Evolutionary conservation across 2,797 vertebrate species (phyloP).

Genomic region (Melopsittacus undulatus): DNA sequence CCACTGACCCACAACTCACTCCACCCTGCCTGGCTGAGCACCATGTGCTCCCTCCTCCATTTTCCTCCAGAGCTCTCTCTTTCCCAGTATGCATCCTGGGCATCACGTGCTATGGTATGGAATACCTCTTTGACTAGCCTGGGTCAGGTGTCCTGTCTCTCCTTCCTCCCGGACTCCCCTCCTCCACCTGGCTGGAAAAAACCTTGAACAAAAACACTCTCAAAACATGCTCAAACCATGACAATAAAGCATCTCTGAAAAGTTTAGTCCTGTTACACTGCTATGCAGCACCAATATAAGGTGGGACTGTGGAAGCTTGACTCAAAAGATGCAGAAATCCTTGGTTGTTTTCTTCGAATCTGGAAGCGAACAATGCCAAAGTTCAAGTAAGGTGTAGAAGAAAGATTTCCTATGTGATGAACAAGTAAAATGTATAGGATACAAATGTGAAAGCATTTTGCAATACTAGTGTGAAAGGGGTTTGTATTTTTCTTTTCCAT

Average conservation of each 20-base stretch:
- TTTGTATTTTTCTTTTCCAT: constrained; percentile 5
- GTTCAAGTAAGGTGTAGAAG: neutral
- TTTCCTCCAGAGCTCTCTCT: too few species aligned
- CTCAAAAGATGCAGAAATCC: neutral
- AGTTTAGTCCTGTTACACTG: neutral
- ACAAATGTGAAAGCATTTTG: neutral
- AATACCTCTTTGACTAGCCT: too few species aligned
- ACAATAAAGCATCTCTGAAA: neutral
- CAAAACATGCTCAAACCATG: too few species aligned
- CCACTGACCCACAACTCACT: too few species aligned
- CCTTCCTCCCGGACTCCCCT: too few species aligned
- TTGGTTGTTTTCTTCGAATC: neutral
- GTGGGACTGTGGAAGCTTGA: neutral
- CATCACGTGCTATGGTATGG: too few species aligned
- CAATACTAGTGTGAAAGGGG: neutral
- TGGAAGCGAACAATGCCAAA: neutral
- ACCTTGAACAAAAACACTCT: too few species aligned
- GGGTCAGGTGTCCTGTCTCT: too few species aligned
- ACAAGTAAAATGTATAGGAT: neutral
- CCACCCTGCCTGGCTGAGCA: too few species aligned
- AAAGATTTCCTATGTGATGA: neutral
- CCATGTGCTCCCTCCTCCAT: too few species aligned
- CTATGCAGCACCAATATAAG: neutral
- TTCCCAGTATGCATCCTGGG: too few species aligned
- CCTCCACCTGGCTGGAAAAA: too few species aligned